Conservation (phyloP, 2,888 invertebrate species). For the Polydrusus cervinus region DNA sequence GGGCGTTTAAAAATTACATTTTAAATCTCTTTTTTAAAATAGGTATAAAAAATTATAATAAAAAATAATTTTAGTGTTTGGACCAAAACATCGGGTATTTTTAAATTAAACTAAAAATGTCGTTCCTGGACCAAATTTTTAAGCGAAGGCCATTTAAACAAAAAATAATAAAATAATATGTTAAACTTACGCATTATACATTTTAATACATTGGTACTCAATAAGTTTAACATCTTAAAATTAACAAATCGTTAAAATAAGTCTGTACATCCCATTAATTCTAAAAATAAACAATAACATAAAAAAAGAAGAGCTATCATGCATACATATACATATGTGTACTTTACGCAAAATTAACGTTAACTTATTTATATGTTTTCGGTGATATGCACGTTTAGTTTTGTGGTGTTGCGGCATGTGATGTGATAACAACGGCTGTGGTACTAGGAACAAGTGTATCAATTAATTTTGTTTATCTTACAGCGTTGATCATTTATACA, state of each 20-base stretch:
- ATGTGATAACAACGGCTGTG: background rate
- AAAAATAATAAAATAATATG: too few relatives aligned
- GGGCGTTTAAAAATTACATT: too few relatives aligned
- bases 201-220: too few relatives aligned
- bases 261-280: constrained; percentile 1
- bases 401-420: background rate
- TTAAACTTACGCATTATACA: too few relatives aligned
- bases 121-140: too few relatives aligned
- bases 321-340: background rate
- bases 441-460: background rate
- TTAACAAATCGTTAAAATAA: background rate
- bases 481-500: too few relatives aligned
- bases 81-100: too few relatives aligned
- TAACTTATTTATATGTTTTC: background rate
- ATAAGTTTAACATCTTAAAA: constrained; percentile 3
- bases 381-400: background rate
- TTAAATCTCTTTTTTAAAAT: too few relatives aligned
- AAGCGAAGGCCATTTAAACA: too few relatives aligned
- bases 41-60: too few relatives aligned
- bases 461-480: background rate
- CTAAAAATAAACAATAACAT: constrained; percentile 10
- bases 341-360: constrained; percentile 17
- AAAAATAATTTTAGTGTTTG: too few relatives aligned
- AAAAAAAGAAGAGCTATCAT: background rate
- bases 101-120: too few relatives aligned